Evolutionary conservation across 2,113 vertebrate species (phyloP).

Genomic region (Glareola pratincola): DNA sequence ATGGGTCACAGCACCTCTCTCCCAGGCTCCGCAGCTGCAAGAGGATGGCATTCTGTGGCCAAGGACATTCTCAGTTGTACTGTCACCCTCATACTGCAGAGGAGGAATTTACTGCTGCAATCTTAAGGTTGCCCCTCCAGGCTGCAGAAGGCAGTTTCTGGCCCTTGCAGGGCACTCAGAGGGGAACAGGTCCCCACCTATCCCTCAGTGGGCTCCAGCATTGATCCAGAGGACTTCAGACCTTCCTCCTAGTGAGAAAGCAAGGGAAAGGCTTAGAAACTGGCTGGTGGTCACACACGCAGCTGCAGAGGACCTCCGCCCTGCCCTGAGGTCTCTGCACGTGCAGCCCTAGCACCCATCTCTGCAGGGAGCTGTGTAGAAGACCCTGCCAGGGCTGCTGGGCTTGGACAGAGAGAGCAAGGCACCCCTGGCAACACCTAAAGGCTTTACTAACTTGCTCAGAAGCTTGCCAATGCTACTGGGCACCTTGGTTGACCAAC

Average conservation of each 20-base stretch:
- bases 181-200: background rate
- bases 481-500: background rate
- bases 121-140: background rate
- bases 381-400: background rate
- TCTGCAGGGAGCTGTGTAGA: background rate
- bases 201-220: background rate
- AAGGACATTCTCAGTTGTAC: background rate
- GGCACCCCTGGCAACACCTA: background rate
- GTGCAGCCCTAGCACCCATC: background rate
- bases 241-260: background rate
- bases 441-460: background rate
- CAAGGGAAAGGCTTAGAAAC: background rate
- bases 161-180: background rate
- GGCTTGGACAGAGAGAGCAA: accelerated
- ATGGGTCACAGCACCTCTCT: background rate
- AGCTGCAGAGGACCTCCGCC: background rate
- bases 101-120: background rate
- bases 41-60: background rate
- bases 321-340: background rate
- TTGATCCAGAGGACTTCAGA: background rate
- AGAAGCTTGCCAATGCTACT: background rate
- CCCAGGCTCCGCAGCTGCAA: background rate
- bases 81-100: background rate
- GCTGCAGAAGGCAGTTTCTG: background rate
- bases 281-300: background rate